phyloP scores from a whole-genome alignment of 2,888 invertebrate species.

The Dasypogon diadema region DNA sequence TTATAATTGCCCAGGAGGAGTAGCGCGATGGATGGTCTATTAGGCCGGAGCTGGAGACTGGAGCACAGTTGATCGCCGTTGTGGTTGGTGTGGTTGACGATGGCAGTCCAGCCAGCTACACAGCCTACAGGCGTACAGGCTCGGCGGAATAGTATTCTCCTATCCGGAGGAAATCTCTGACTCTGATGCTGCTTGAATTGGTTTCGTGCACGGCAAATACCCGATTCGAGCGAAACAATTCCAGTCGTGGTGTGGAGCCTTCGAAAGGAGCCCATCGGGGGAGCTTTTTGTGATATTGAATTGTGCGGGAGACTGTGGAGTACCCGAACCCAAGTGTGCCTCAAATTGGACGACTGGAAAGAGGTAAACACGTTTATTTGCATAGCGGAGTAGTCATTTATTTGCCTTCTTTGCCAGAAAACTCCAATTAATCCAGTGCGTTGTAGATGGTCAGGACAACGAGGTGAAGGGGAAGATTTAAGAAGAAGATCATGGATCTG shows the following conservation, averaged over 20 bases:
- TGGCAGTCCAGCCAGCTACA: neutral
- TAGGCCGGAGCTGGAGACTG: too few relatives aligned
- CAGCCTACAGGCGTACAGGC: too few relatives aligned
- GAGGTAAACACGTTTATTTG: conserved; percentile 43
- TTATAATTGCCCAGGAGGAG: conserved; percentile 42
- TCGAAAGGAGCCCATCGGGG: neutral
- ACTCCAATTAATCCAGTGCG: conserved; percentile 40
- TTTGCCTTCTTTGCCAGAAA: conserved; percentile 27
- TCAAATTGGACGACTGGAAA: neutral
- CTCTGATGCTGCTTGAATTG: conserved; percentile 7
- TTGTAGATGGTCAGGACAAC: too few relatives aligned
- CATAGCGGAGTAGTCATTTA: conserved; percentile 45
- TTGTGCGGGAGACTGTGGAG: conserved; percentile 11
- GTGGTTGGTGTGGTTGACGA: conserved; percentile 4
- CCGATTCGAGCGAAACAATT: conserved; percentile 26
- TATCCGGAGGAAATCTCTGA: conserved; percentile 12
- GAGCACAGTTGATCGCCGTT: too few relatives aligned
- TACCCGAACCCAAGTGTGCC: neutral
- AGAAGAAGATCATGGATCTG: conserved; percentile 19
- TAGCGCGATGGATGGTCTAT: neutral
- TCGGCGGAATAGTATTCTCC: neutral
- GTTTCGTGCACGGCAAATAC: neutral
- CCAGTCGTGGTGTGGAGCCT: neutral
- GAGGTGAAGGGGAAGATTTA: too few relatives aligned
- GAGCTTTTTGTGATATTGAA: conserved; percentile 9